A percentile compares a stretch with the other conserved stretches of the same genome.
Evolutionary conservation across 2,113 vertebrate genomes (phyloP).

Genomic region (Phaetusa simplex): DNA sequence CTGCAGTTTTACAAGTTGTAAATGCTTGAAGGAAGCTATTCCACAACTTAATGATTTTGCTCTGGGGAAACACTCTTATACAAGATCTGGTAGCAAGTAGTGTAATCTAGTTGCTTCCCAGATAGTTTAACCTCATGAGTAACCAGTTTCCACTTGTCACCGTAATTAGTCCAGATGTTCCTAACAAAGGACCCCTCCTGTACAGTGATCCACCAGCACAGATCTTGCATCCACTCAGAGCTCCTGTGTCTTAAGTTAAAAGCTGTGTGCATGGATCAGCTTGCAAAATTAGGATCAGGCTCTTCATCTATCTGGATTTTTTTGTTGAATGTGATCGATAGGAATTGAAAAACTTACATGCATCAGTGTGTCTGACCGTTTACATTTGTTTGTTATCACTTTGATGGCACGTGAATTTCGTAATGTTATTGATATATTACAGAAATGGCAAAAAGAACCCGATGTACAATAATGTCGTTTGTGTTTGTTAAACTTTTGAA

Average conservation of each 20-base stretch:
- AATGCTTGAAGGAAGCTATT: slow-evolving; percentile 29
- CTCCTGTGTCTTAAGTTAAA: not conserved
- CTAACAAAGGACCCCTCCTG: not conserved
- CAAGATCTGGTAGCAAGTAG: not conserved
- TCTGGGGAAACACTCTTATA: not conserved
- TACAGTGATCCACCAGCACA: not conserved
- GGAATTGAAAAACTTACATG: not conserved
- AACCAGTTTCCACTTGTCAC: not conserved
- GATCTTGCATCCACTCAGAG: not conserved
- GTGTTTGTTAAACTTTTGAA: slow-evolving; percentile 44
- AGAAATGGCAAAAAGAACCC: slow-evolving; percentile 27
- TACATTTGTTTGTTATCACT: slow-evolving; percentile 31
- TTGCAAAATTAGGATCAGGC: not conserved
- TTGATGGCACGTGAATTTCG: slow-evolving; percentile 16
- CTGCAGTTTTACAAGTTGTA: slow-evolving; percentile 10
- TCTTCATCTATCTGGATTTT: not conserved
- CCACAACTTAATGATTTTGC: not conserved
- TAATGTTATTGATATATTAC: slow-evolving; percentile 14
- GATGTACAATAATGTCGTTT: not conserved
- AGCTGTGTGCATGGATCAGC: not conserved
- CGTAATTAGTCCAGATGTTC: not conserved
- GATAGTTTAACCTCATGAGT: not conserved
- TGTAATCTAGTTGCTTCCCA: not conserved
- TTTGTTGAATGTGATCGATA: not conserved
- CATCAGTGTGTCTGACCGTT: not conserved